Percentiles rank a stretch among this genome's conserved stretches.
Evolutionary conservation across 2,797 vertebrate species (phyloP).

Genomic region (Orestias chungarensis): DNA sequence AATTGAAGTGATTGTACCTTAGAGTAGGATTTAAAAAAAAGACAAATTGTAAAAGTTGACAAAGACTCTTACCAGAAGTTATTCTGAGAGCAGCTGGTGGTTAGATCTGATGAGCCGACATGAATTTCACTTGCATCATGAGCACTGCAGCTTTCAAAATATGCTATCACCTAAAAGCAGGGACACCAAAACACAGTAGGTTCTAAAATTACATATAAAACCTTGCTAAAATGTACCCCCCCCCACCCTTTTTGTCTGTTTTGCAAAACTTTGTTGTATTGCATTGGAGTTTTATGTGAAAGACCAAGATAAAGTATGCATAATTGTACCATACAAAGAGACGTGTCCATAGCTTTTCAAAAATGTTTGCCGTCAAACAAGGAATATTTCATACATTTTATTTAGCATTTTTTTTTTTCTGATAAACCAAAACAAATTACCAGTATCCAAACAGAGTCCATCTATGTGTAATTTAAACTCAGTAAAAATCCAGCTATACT

Average conservation of each 20-base stretch:
- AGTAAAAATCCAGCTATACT: background rate
- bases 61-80: slow-evolving; percentile 63
- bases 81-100: slow-evolving; percentile 56
- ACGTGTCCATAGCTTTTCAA: background rate
- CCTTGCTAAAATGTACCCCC: background rate
- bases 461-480: background rate
- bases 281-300: background rate
- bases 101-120: slow-evolving; percentile 29
- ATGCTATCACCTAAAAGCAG: slow-evolving; percentile 56
- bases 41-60: slow-evolving; percentile 7
- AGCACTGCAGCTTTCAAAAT: slow-evolving; percentile 26
- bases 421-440: no score
- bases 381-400: background rate
- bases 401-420: background rate
- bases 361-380: background rate
- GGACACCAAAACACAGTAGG: slow-evolving; percentile 24
- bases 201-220: background rate
- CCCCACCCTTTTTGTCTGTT: background rate
- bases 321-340: background rate
- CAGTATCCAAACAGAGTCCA: background rate
- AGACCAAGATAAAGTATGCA: background rate
- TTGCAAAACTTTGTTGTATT: background rate
- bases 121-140: slow-evolving; percentile 36
- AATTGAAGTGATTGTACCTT: background rate
- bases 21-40: background rate